Base-by-base conservation (phyloP, 2,888 invertebrate genomes). In the Chalcis sispes region DNA sequence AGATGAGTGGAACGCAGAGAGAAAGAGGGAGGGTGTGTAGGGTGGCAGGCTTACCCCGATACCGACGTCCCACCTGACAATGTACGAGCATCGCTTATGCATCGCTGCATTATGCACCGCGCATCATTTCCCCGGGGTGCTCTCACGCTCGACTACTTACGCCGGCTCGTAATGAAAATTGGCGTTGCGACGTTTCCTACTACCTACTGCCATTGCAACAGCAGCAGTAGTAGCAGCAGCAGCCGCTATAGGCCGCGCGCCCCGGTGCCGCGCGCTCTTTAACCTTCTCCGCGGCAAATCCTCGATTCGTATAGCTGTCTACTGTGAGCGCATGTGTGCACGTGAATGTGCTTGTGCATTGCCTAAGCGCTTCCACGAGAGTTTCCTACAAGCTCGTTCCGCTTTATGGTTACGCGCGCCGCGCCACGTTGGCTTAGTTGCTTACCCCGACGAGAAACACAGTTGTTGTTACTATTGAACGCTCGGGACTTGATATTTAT, bases 61-160 rank as follows among this genome's bases (percentile, higher is more conserved):
- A 75, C 77, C 78, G 79, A 79, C 80, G 77, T 77, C 80, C 78
- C 80, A 72, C 61, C 77, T 78, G 81, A 81, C 82, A 79, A 81
- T 79, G 77, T 80, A 79, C 75, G 79, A 77, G 80, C 82, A 82
- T 82, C 82, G 80, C 82, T 83, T 83, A 82, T 83, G 81, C 83
- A 77, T 78, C 81, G 80, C 73, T 83, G 81, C 83, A 83, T 85
- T 82, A 85, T 85, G 83, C 83, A 83, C 79, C 79, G 78, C 80
- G 80, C 83, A 81, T 83, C 83, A 85, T 85, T 85, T 85, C 84
- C 84, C 85, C 62, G n/a, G 79, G 85, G 23, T 36, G 27, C 27
- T 79, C 79, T 79, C 79, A 73, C 75, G 72, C 56, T 56, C 72
- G 27, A 59, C 62, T 52, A 56, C 67, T 69, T 69, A 48, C 64